Conservation (phyloP, 2,113 vertebrate genomes). For the Empidonax traillii region DNA sequence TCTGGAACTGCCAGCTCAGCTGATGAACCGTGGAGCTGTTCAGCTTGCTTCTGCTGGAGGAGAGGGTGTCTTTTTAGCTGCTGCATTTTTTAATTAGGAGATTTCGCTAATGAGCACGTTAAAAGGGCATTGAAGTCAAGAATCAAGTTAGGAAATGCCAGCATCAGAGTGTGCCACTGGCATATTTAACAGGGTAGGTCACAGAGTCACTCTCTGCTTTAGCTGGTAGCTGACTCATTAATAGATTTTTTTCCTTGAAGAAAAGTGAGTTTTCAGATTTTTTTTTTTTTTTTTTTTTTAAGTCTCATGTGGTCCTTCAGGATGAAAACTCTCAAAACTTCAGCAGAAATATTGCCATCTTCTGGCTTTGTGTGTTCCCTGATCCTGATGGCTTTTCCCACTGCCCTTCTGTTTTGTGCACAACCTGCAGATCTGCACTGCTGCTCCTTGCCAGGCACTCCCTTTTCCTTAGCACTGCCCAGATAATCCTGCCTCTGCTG, state of each 20-base stretch:
- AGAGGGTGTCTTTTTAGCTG: not conserved
- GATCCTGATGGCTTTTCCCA: not conserved
- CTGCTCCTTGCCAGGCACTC: not conserved
- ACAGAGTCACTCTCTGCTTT: not conserved
- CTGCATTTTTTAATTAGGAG: slow-evolving; percentile 53
- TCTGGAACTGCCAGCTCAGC: slow-evolving; percentile 29
- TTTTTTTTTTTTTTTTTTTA: not conserved
- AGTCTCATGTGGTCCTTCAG: not conserved
- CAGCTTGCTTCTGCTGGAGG: slow-evolving; percentile 26
- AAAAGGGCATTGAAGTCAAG: slow-evolving; percentile 56
- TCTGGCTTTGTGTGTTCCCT: not conserved
- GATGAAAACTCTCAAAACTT: not conserved
- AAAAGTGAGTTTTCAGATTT: not conserved
- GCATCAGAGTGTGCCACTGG: not conserved
- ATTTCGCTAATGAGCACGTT: slow-evolving; percentile 38
- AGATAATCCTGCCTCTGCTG: not conserved
- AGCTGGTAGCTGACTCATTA: not conserved
- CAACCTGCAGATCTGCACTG: not conserved
- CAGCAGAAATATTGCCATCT: not conserved
- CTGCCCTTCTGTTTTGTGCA: not conserved
- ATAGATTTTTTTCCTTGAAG: not conserved
- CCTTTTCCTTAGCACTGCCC: not conserved
- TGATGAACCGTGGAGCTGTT: slow-evolving; percentile 46
- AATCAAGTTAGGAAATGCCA: slow-evolving; percentile 42
- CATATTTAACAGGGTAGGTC: slow-evolving; percentile 13